These are phyloP conservation scores for Loxodonta africana DNA, from an alignment of 2,113 vertebrate genomes.

Conservation along the genomic window DNA sequence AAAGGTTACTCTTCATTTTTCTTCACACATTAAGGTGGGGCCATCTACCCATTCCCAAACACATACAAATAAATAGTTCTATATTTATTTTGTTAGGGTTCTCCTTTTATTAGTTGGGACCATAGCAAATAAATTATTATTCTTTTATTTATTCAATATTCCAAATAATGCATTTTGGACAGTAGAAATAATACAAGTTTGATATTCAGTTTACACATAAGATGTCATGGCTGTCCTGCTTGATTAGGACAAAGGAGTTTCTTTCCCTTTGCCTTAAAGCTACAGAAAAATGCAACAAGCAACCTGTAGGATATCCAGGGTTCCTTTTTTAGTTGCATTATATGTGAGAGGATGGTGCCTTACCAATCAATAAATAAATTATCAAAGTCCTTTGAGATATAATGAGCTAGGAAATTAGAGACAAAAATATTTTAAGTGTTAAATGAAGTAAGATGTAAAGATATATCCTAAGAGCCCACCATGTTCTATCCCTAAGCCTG, in stretches of 20 bases:
- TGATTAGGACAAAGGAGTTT: constrained; percentile 45
- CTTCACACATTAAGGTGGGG: background rate
- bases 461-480: background rate
- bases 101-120: background rate
- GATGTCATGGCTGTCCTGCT: constrained; percentile 48
- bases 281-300: background rate
- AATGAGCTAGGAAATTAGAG: background rate
- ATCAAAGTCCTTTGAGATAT: background rate
- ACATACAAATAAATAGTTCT: background rate
- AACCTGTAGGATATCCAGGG: background rate
- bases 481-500: background rate
- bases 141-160: constrained; percentile 65
- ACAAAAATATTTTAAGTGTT: constrained; percentile 44
- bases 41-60: background rate
- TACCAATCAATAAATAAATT: background rate
- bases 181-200: constrained; percentile 50
- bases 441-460: background rate
- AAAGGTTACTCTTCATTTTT: constrained; percentile 37
- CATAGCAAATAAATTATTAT: constrained; percentile 53
- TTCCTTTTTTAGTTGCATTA: background rate
- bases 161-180: constrained; percentile 53
- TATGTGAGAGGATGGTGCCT: background rate
- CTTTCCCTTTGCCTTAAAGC: constrained; percentile 30
- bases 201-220: constrained; percentile 50
- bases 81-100: constrained; percentile 46